A percentile compares a stretch with the other conserved stretches of the same genome.
phyloP scores from a whole-genome alignment of 1,140 invertebrate species.

The Lasioglossum albipes region DNA sequence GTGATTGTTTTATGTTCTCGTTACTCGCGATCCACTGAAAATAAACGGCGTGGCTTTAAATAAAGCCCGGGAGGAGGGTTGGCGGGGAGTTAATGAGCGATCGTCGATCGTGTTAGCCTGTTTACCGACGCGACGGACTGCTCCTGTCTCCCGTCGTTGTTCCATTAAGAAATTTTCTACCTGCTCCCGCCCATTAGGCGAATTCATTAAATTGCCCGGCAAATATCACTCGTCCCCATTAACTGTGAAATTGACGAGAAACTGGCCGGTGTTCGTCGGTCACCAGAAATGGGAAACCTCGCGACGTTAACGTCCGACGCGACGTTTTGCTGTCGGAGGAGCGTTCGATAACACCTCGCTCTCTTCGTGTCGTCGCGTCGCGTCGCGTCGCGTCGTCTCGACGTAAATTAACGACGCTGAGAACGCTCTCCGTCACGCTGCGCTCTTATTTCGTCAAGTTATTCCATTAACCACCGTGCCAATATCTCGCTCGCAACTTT shows the following conservation, averaged over 20 bases:
- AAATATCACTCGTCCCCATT: conserved; percentile 39
- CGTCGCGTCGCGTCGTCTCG: neutral
- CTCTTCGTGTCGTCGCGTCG: neutral
- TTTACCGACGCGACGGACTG: conserved; percentile 23
- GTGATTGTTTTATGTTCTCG: neutral
- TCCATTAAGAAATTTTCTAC: conserved; percentile 33
- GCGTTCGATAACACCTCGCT: conserved; percentile 11
- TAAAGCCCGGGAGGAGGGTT: neutral
- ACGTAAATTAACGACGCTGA: neutral
- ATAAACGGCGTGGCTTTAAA: conserved; percentile 22
- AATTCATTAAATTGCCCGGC: conserved; percentile 30
- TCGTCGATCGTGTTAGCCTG: conserved; percentile 33
- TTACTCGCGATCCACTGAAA: conserved; percentile 10
- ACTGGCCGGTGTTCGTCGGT: neutral
- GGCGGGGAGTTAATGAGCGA: conserved; percentile 22
- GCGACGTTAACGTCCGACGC: neutral
- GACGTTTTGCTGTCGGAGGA: neutral
- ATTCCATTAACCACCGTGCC: too few relatives aligned
- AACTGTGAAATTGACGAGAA: neutral
- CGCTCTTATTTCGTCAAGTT: neutral
- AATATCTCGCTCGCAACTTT: too few relatives aligned
- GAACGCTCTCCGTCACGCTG: neutral
- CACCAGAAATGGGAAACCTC: neutral
- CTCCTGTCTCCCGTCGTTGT: neutral
- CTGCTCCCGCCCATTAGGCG: neutral